phyloP scores from a whole-genome alignment of 2,113 vertebrate species.

The Cygnus atratus region DNA sequence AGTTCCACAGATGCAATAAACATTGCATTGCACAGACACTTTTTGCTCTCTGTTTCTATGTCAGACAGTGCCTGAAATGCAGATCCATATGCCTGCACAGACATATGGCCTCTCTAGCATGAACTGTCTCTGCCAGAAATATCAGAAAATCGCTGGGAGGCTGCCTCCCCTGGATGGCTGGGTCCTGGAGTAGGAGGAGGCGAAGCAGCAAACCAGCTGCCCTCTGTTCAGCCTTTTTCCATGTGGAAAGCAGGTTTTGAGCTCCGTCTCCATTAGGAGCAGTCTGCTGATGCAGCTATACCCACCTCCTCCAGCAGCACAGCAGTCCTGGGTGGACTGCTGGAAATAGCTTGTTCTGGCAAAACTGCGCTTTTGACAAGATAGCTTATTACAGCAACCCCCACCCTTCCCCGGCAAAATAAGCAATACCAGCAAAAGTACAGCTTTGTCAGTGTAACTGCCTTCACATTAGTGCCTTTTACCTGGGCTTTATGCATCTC shows the following conservation, averaged over 20 bases:
- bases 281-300: conserved; percentile 60
- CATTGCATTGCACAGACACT: neutral
- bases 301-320: conserved; percentile 14
- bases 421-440: neutral
- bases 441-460: neutral
- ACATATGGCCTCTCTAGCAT: neutral
- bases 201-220: neutral
- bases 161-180: neutral
- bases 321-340: conserved; percentile 46
- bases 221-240: neutral
- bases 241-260: conserved; percentile 35
- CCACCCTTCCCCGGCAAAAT: neutral
- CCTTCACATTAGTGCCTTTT: neutral
- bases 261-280: conserved; percentile 47
- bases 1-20: neutral
- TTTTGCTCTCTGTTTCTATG: neutral
- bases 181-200: neutral
- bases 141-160: conserved; percentile 24
- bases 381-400: conserved; percentile 44
- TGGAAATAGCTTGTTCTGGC: conserved; percentile 62
- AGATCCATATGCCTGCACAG: neutral
- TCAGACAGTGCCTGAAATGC: conserved; percentile 8
- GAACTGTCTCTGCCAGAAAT: conserved; percentile 37
- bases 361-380: neutral
- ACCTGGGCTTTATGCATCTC: neutral